These are phyloP conservation scores for Diogma glabrata DNA, from an alignment of 2,888 invertebrate species.

Conservation along the genomic window DNA sequence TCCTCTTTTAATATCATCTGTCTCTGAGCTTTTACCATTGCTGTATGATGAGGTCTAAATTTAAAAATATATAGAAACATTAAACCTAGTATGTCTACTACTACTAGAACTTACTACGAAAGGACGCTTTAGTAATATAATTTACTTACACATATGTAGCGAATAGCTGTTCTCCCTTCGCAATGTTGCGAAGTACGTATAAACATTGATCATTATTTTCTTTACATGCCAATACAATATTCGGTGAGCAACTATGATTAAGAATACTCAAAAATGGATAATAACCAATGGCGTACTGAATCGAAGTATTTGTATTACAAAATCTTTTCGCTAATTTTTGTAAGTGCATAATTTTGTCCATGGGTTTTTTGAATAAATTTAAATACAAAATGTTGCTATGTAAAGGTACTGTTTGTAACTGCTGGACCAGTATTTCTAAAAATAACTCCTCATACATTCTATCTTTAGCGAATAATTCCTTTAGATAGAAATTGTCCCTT, in stretches of 20 bases:
- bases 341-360: too few relatives aligned
- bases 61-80: too few relatives aligned
- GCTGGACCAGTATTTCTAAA: slow-evolving; percentile 56
- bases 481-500: slow-evolving; percentile 43
- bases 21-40: slow-evolving; percentile 44
- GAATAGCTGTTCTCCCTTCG: slow-evolving; percentile 57
- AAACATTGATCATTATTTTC: slow-evolving; percentile 42
- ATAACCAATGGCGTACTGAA: slow-evolving; percentile 44
- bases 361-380: too few relatives aligned
- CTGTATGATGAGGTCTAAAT: slow-evolving; percentile 67
- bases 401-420: slow-evolving; percentile 70
- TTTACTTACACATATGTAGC: too few relatives aligned
- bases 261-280: slow-evolving; percentile 68
- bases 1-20: slow-evolving; percentile 52
- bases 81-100: too few relatives aligned
- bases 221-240: slow-evolving; percentile 52
- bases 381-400: slow-evolving; percentile 78
- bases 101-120: too few relatives aligned
- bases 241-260: slow-evolving; percentile 82
- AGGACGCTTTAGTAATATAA: too few relatives aligned
- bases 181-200: slow-evolving; percentile 52
- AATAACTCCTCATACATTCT: slow-evolving; percentile 36
- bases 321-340: slow-evolving; percentile 36
- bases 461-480: slow-evolving; percentile 26
- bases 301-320: too few relatives aligned